Conservation (phyloP, 2,888 invertebrate genomes). For the Schrankia costaestrigalis region DNA sequence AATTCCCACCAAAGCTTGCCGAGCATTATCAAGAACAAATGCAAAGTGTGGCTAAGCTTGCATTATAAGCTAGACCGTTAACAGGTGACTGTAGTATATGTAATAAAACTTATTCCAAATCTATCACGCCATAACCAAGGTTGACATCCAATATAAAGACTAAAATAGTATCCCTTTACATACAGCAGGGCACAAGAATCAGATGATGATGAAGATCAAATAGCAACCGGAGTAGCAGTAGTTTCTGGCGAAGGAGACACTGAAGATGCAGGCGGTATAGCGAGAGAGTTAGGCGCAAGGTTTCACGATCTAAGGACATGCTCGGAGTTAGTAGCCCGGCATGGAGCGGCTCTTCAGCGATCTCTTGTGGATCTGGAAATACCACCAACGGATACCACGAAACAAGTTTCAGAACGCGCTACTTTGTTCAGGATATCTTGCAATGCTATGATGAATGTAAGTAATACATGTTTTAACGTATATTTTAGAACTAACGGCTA, state of each 20-base stretch:
- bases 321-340: conserved; percentile 93
- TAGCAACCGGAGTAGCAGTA: conserved; percentile 66
- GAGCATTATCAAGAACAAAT: too few species aligned
- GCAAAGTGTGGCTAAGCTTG: too few species aligned
- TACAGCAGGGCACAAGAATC: conserved; percentile 83
- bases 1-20: too few species aligned
- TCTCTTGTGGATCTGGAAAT: conserved; percentile 89
- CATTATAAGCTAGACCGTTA: too few species aligned
- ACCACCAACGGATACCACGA: conserved; percentile 87
- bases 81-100: too few species aligned
- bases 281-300: conserved; percentile 85
- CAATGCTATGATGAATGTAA: conserved; percentile 96
- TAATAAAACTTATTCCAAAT: too few species aligned
- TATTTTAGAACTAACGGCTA: too few species aligned
- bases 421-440: conserved; percentile 97
- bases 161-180: too few species aligned
- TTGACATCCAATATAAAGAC: too few species aligned
- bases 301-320: conserved; percentile 95
- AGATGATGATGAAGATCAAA: conserved; percentile 87
- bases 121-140: too few species aligned
- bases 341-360: conserved; percentile 91
- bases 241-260: conserved; percentile 79
- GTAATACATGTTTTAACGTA: conserved; percentile 28
- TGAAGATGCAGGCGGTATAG: conserved; percentile 81
- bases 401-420: conserved; percentile 95